phyloP scores from a whole-genome alignment of 64 coral and sea anemone genomes.

The Montipora efflorescens region DNA sequence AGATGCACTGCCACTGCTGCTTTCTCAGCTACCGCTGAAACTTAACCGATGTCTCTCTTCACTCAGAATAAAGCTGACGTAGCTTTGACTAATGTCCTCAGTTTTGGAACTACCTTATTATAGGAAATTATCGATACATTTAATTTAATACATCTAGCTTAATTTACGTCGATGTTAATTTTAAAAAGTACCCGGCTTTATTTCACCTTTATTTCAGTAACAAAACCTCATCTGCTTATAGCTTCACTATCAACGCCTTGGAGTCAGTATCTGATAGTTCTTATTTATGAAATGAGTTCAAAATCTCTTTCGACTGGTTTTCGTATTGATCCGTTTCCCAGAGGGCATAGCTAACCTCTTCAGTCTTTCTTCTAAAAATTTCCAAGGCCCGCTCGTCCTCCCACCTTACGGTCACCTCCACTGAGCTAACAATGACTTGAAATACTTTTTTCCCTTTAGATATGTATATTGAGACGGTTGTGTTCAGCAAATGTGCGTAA shows the following conservation, averaged over 20 bases:
- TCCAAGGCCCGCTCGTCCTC: slow-evolving; percentile 21
- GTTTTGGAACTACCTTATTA: background rate
- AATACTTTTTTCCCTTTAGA: background rate
- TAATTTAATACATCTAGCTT: background rate
- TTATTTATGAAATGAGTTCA: background rate
- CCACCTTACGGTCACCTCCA: background rate
- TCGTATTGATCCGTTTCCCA: slow-evolving; percentile 6
- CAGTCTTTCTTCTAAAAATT: background rate
- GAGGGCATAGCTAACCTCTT: slow-evolving; percentile 32
- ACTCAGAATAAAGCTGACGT: too few relatives aligned
- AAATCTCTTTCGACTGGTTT: slow-evolving; percentile 28
- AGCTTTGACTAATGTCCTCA: too few relatives aligned
- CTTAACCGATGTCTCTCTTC: too few relatives aligned
- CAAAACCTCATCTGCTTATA: slow-evolving; percentile 1
- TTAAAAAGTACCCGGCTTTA: background rate
- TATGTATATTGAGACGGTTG: background rate
- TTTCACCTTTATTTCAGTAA: slow-evolving; percentile 51
- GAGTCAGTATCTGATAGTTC: slow-evolving; percentile 32
- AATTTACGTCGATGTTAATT: slow-evolving; percentile 36
- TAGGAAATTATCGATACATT: slow-evolving; percentile 58
- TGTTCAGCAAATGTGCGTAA: background rate
- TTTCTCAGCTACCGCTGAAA: too few relatives aligned
- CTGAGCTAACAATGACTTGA: background rate
- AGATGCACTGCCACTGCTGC: too few relatives aligned
- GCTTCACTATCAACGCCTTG: background rate